Conservation (phyloP, 2,797 vertebrate species). For the Eupleurogrammus muticus region DNA sequence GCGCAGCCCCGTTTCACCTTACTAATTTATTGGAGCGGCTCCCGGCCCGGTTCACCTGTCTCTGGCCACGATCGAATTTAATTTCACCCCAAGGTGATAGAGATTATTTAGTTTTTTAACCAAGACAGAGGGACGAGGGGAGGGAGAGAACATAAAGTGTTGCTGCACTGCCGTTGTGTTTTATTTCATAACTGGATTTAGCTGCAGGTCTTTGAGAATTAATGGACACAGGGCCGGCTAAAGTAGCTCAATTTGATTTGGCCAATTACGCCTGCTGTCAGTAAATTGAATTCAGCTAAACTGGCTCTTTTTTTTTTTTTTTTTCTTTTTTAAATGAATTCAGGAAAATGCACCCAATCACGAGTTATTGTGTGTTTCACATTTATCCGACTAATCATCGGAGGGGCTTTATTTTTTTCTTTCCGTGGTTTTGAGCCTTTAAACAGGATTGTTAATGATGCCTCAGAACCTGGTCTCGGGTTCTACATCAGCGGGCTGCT, state of each 20-base stretch:
- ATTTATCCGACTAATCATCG: slow-evolving; percentile 12
- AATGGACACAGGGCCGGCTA: slow-evolving; percentile 27
- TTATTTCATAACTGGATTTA: slow-evolving; percentile 65
- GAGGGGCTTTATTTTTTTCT: neutral
- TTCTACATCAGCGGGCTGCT: slow-evolving; percentile 20
- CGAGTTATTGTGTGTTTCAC: slow-evolving; percentile 9
- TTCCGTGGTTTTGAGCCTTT: slow-evolving; percentile 22
- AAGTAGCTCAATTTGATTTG: slow-evolving; percentile 57
- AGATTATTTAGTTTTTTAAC: slow-evolving; percentile 49
- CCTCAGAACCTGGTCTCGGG: slow-evolving; percentile 1
- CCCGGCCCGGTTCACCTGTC: slow-evolving; percentile 57
- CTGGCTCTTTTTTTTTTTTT: slow-evolving; percentile 21
- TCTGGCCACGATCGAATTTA: slow-evolving; percentile 61
- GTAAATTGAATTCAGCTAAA: slow-evolving; percentile 49
- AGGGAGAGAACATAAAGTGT: slow-evolving; percentile 1
- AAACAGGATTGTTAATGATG: slow-evolving; percentile 25
- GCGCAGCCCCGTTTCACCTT: slow-evolving; percentile 46
- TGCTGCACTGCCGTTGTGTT: slow-evolving; percentile 32
- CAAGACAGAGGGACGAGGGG: slow-evolving; percentile 14
- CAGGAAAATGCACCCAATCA: slow-evolving; percentile 22
- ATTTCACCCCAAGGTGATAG: slow-evolving; percentile 49
- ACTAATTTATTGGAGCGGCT: slow-evolving; percentile 59
- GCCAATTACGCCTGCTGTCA: slow-evolving; percentile 33
- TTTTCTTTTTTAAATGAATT: slow-evolving; percentile 36
- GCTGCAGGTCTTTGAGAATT: slow-evolving; percentile 64